These are phyloP conservation scores for Hephaestus fuliginosus DNA, from an alignment of 2,797 vertebrate species.

Conservation along the genomic window DNA sequence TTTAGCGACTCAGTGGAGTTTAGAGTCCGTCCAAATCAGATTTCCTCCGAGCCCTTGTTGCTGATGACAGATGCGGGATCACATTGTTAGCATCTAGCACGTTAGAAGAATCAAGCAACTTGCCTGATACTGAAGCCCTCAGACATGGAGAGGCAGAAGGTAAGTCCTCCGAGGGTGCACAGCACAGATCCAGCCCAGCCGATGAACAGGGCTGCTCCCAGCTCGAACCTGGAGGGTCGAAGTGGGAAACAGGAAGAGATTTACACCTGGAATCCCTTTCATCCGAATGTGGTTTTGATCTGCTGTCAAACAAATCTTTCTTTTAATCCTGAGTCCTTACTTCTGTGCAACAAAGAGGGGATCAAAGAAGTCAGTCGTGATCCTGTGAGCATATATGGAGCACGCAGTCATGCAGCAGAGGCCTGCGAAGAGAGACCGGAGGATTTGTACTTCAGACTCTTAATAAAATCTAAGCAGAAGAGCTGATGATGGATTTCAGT, in stretches of 20 bases:
- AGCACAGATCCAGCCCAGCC: constrained; percentile 89
- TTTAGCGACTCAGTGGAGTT: constrained; percentile 18
- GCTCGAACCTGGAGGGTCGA: constrained; percentile 83
- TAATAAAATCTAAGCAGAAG: constrained; percentile 7
- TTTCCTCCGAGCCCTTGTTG: constrained; percentile 13
- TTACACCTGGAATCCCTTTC: constrained; percentile 7
- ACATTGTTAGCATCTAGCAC: constrained; percentile 4
- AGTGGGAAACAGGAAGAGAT: background rate
- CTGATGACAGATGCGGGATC: constrained; percentile 37
- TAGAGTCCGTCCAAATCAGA: constrained; percentile 37
- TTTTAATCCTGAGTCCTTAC: constrained; percentile 84
- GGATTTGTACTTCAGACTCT: background rate
- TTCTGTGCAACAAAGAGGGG: constrained; percentile 95
- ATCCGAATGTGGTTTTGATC: constrained; percentile 20
- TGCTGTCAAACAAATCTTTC: background rate
- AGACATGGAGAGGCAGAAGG: constrained; percentile 85
- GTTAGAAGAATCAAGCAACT: constrained; percentile 25
- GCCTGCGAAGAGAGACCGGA: constrained; percentile 81
- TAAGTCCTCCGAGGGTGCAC: constrained; percentile 84
- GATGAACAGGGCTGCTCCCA: constrained; percentile 88
- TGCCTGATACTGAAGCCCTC: constrained; percentile 77
- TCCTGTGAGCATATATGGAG: constrained; percentile 96
- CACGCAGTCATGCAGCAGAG: constrained; percentile 93
- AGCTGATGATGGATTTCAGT: background rate
- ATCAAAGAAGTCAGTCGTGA: constrained; percentile 98